phyloP scores from a whole-genome alignment of 2,797 vertebrate genomes.

The Schizothorax lantsangensis region DNA sequence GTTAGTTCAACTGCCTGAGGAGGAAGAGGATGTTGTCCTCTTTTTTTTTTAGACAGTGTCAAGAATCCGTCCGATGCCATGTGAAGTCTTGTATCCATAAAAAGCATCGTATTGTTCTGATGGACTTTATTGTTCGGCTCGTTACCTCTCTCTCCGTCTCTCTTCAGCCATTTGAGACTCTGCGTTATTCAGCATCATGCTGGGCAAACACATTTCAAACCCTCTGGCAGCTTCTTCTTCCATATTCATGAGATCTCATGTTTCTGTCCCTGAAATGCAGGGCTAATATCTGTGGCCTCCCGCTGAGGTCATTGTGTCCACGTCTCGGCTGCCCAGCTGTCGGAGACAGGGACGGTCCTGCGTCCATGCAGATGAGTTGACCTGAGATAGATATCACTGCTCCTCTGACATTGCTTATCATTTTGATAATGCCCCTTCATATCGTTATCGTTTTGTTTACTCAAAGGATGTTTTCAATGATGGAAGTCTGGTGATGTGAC shows the following conservation, averaged over 20 bases:
- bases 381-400: constrained; percentile 3
- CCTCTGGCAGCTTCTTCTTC: constrained; percentile 26
- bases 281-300: constrained; percentile 16
- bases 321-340: constrained; percentile 12
- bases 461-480: neutral
- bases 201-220: constrained; percentile 11
- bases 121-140: neutral
- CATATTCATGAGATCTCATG: constrained; percentile 46
- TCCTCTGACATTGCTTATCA: neutral
- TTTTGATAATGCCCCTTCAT: neutral
- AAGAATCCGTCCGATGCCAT: neutral
- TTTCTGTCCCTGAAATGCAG: constrained; percentile 22
- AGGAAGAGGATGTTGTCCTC: neutral
- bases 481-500: neutral
- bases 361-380: constrained; percentile 26
- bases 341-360: neutral
- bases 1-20: constrained; percentile 1
- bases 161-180: constrained; percentile 13
- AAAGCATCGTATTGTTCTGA: constrained; percentile 6
- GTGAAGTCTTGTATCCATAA: neutral
- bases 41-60: neutral
- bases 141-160: neutral
- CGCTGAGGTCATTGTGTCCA: constrained; percentile 25
- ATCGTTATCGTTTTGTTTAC: neutral
- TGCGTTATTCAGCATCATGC: constrained; percentile 15